A percentile compares a stretch with the other conserved stretches of the same genome.
Evolutionary conservation across 2,888 invertebrate species (phyloP).

Genomic region (Anarsia innoxiella): DNA sequence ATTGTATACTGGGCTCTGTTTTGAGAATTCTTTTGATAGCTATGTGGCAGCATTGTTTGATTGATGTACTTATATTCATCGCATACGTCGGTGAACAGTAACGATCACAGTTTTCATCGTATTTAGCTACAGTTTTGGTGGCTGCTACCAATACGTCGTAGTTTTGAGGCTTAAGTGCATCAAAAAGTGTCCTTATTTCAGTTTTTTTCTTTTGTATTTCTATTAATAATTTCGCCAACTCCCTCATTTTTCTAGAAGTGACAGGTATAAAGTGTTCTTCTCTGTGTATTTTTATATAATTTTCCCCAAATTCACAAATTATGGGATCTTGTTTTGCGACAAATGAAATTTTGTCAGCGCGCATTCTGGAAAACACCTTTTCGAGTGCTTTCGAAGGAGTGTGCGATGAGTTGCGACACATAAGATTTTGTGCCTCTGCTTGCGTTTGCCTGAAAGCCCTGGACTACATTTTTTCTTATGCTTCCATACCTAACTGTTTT

Average conservation of each 20-base stretch:
- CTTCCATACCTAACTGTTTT: not conserved
- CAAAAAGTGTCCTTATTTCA: not conserved
- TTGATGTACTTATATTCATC: not conserved
- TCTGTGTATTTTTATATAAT: constrained; percentile 3
- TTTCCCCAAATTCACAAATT: constrained; percentile 4
- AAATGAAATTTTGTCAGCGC: not conserved
- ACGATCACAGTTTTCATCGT: not conserved
- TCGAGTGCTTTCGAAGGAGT: not conserved
- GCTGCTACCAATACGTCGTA: not conserved
- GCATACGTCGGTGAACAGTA: not conserved
- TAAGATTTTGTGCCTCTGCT: not conserved
- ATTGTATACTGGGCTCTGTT: not conserved
- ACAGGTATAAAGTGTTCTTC: not conserved
- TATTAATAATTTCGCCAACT: constrained; percentile 4
- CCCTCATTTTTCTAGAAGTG: constrained; percentile 7
- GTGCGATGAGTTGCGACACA: too few relatives aligned
- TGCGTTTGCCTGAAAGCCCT: not conserved
- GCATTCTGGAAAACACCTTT: not conserved
- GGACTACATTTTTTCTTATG: not conserved
- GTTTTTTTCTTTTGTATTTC: constrained; percentile 2
- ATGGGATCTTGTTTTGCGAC: not conserved
- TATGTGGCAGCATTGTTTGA: not conserved
- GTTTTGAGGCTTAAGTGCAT: not conserved
- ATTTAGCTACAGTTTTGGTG: not conserved
- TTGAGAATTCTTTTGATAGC: not conserved